A percentile compares a stretch with the other conserved stretches of the same genome.
phyloP scores from a whole-genome alignment of 2,797 vertebrate genomes.

The Alosa sapidissima region DNA sequence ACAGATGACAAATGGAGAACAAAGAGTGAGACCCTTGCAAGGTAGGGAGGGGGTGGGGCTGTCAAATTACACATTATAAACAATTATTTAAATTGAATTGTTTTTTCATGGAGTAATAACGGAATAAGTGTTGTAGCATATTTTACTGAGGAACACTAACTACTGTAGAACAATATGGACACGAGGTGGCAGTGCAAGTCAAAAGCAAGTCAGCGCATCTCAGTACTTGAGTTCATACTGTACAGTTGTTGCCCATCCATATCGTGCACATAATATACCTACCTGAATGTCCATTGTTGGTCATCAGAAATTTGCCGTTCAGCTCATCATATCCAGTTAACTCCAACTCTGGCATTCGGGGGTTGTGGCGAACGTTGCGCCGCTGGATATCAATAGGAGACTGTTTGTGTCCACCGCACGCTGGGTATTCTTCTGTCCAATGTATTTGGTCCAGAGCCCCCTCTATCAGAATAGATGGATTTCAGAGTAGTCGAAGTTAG shows the following conservation, averaged over 20 bases:
- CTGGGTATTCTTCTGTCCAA: slow-evolving; percentile 76
- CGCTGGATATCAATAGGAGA: slow-evolving; percentile 88
- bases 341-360: slow-evolving; percentile 67
- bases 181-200: neutral
- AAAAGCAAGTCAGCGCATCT: neutral
- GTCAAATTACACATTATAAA: neutral
- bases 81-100: neutral
- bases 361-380: slow-evolving; percentile 72
- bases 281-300: slow-evolving; percentile 92
- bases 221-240: too few relatives aligned
- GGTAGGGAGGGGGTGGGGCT: neutral
- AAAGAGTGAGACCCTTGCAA: neutral
- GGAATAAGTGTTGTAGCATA: neutral
- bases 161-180: neutral
- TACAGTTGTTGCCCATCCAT: too few relatives aligned
- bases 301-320: slow-evolving; percentile 72
- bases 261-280: neutral
- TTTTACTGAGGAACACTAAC: neutral
- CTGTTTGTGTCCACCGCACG: slow-evolving; percentile 78
- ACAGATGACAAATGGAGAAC: neutral
- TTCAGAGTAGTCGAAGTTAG: neutral
- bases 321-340: slow-evolving; percentile 75
- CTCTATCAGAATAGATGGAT: slow-evolving; percentile 58
- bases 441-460: slow-evolving; percentile 81
- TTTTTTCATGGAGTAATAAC: neutral